These are phyloP conservation scores for Chromobotia macracanthus DNA, from an alignment of 2,797 vertebrate species.

Conservation along the genomic window DNA sequence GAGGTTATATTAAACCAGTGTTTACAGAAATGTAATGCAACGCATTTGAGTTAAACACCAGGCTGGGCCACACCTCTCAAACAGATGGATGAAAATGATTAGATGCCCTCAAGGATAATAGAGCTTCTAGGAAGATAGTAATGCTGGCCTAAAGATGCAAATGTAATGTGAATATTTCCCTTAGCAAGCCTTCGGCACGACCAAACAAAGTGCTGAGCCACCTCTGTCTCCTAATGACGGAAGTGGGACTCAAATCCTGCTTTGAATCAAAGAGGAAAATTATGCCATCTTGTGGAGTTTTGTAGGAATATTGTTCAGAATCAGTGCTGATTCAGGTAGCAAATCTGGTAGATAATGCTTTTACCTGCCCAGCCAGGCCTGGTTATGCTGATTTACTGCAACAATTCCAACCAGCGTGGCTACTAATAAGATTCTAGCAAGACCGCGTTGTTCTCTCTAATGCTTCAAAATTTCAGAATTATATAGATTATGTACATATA, in stretches of 20 bases:
- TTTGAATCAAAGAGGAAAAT: conserved; percentile 26
- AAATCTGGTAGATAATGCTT: neutral
- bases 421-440: no score
- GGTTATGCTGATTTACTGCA: neutral
- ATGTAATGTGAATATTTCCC: conserved; percentile 18
- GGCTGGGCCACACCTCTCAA: conserved; percentile 10
- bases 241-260: neutral
- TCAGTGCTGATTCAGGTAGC: no score
- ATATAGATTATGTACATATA: no score
- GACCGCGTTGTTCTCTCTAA: neutral
- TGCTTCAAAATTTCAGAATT: neutral
- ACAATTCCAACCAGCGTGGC: neutral
- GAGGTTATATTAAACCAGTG: conserved; percentile 22
- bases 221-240: conserved; percentile 8
- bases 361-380: neutral
- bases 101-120: conserved; percentile 18
- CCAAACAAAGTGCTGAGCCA: conserved; percentile 46
- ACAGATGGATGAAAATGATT: conserved; percentile 28
- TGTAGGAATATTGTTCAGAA: neutral
- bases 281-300: conserved; percentile 55
- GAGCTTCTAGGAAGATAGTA: conserved; percentile 22
- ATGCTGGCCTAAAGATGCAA: conserved; percentile 40
- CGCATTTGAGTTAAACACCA: conserved; percentile 1
- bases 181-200: conserved; percentile 20
- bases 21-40: conserved; percentile 32